Base-by-base conservation (phyloP, 1,140 invertebrate genomes). In the Neodiprion pinetum region DNA sequence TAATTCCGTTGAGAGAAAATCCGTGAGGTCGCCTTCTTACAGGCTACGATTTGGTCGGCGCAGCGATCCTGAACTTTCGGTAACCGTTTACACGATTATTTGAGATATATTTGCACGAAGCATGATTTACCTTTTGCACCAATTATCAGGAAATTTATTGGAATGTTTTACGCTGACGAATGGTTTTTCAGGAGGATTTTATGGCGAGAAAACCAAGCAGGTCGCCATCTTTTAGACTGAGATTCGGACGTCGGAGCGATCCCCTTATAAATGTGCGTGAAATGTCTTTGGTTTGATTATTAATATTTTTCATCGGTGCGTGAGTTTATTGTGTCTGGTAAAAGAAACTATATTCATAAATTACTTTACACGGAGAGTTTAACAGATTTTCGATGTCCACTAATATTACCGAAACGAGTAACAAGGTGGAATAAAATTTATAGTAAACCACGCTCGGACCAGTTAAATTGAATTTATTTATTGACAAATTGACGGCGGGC, bases 31-130 rank as follows among this genome's bases (percentile, higher is more conserved):
- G n/a, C 53, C 53, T 61, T 61, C 53, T 61, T 61, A 61, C 53
- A 61, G 53, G 53, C 8, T 61, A 61, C 53, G 53, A 61, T 61
- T 61, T 61, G 53, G 53, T 61, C 53, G 53, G 11, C 53, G 53
- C 53, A 61, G 53, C 53, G 53, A 61, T 61, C 53, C 53, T 17
- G 53, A 61, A 61, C 53, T 61, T 61, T 61, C 53, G 53, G 53
- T 61, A 61, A 17, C n/a, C 9, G 11, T 17, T 61, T 9, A 14
- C 11, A 5, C 4, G n/a, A 61, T 8, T 61, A 12, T 14, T 14
- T 61, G 8, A 61, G 9, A 61, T 11, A 17, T 14, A 61, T 61
- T 17, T 14, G n/a, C 11, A 61, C n/a, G 53, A 17, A 14, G 53
- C 11, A 61, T 5, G n/a, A 8, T 61, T 61, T 61, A 14, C n/a